phyloP scores from a whole-genome alignment of 2,113 vertebrate genomes.

The Mesocricetus auratus region DNA sequence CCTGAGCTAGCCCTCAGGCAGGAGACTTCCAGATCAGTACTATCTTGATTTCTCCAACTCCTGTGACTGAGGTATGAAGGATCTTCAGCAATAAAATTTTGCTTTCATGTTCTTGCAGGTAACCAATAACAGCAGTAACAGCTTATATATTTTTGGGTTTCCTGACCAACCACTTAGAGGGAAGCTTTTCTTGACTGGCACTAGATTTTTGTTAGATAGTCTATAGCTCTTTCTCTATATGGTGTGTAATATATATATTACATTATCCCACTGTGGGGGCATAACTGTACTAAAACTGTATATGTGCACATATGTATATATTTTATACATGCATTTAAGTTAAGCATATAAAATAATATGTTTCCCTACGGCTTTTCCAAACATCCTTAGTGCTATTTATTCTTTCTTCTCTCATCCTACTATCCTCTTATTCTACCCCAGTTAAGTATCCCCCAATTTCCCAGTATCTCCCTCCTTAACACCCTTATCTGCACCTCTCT shows the following conservation, averaged over 20 bases:
- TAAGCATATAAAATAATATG: background rate
- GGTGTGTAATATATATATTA: background rate
- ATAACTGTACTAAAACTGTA: background rate
- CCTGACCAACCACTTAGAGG: background rate
- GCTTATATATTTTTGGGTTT: background rate
- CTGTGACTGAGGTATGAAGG: background rate
- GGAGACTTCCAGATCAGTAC: background rate
- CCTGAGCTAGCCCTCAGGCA: background rate
- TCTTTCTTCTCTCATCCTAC: background rate
- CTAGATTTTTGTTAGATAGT: background rate
- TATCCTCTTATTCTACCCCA: background rate
- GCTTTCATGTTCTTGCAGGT: background rate
- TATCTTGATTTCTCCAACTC: background rate
- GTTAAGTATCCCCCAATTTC: background rate
- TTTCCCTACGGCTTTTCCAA: background rate
- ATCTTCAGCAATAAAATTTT: background rate
- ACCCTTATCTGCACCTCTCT: background rate
- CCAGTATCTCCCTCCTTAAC: background rate
- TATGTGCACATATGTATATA: background rate
- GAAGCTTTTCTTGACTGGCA: background rate
- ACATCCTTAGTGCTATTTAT: background rate
- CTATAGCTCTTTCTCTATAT: background rate
- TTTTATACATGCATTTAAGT: background rate
- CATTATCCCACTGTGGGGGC: background rate
- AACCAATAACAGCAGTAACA: background rate